These are phyloP conservation scores for Helicoverpa armigera DNA, from an alignment of 1,140 invertebrate genomes.

Conservation along the genomic window DNA sequence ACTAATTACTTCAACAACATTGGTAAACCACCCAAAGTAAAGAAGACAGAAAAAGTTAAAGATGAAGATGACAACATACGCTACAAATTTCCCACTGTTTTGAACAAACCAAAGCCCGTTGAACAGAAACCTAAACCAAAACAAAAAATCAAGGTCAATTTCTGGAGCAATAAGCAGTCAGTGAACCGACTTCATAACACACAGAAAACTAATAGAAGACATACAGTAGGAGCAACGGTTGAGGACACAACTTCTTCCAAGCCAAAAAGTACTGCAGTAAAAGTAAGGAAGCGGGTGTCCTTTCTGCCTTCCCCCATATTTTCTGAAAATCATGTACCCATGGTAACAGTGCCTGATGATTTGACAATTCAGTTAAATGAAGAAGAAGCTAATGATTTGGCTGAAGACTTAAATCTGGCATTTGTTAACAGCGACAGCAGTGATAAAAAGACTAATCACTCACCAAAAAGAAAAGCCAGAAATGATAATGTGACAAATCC, in stretches of 20 bases:
- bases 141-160: slow-evolving; percentile 82
- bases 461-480: slow-evolving; percentile 62
- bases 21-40: slow-evolving; percentile 56
- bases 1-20: slow-evolving; percentile 67
- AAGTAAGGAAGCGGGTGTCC: slow-evolving; percentile 78
- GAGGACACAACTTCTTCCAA: slow-evolving; percentile 56
- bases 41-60: slow-evolving; percentile 60
- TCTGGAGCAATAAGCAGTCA: slow-evolving; percentile 79
- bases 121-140: slow-evolving; percentile 72
- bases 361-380: slow-evolving; percentile 81
- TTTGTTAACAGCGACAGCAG: slow-evolving; percentile 64
- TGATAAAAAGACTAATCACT: slow-evolving; percentile 53
- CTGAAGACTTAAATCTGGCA: slow-evolving; percentile 73
- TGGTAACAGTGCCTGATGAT: slow-evolving; percentile 83
- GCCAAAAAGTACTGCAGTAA: slow-evolving; percentile 69
- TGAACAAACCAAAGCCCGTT: slow-evolving; percentile 70
- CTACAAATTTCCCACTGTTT: slow-evolving; percentile 73
- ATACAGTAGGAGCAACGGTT: slow-evolving; percentile 64
- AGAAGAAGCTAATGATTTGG: slow-evolving; percentile 78
- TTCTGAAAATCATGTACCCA: slow-evolving; percentile 79
- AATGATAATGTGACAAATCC: slow-evolving; percentile 67
- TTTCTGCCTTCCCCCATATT: slow-evolving; percentile 79
- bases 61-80: slow-evolving; percentile 75
- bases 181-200: slow-evolving; percentile 61
- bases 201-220: slow-evolving; percentile 66